These are phyloP conservation scores for Anguilla obscura DNA, from an alignment of 2,797 vertebrate species.

Conservation along the genomic window DNA sequence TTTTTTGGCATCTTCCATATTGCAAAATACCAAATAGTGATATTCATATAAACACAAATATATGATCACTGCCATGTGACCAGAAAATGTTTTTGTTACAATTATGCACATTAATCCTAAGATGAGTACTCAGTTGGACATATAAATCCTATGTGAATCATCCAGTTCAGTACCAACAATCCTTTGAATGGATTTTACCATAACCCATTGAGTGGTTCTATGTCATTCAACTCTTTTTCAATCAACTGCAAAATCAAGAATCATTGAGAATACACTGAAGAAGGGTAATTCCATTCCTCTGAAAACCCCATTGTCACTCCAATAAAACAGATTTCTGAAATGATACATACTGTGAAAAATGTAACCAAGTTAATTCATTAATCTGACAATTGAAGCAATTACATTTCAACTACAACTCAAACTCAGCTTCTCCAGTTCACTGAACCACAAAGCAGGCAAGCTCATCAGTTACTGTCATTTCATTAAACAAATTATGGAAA, in stretches of 20 bases:
- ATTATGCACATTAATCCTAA: neutral
- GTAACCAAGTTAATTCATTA: neutral
- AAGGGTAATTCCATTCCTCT: neutral
- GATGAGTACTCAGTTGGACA: neutral
- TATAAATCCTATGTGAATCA: neutral
- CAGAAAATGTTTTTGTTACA: neutral
- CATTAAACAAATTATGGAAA: constrained; percentile 38
- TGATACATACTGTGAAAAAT: neutral
- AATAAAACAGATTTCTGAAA: neutral
- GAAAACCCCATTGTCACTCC: neutral
- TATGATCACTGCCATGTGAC: neutral
- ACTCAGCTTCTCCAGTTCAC: neutral
- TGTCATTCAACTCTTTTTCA: neutral
- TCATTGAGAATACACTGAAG: neutral
- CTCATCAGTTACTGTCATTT: neutral
- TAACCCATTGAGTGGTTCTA: neutral
- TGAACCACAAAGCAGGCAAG: neutral
- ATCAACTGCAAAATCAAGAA: neutral
- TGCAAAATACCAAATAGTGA: too few species aligned
- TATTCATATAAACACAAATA: too few species aligned
- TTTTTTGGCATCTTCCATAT: too few species aligned
- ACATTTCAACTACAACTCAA: neutral
- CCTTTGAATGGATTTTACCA: neutral
- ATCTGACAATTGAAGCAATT: constrained; percentile 1
- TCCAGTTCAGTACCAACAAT: neutral